Base-by-base conservation (phyloP, 2,888 invertebrate genomes). In the Octonoba sinensis region DNA sequence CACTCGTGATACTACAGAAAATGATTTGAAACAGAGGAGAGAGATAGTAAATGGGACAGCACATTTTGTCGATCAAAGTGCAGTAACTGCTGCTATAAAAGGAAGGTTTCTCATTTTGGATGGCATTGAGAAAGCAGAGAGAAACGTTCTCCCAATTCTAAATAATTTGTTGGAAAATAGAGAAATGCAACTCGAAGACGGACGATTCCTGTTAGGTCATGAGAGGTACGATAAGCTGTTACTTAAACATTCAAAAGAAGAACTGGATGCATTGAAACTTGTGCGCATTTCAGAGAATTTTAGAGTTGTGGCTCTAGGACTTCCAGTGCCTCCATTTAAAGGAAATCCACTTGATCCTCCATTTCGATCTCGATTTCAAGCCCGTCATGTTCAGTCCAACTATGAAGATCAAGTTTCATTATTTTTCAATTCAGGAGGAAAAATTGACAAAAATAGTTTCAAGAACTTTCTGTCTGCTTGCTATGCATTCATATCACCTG, bases 131-230 rank as follows among this genome's bases (percentile, higher is more conserved):
- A 97, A 98, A 88, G 97, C 97, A 0, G 99, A 99, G 88, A 91
- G 98, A 66, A 99, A 99, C 90, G 98, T 99, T 57, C 90, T 99
- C 82, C 98, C 98, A 49, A 95, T 99, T 65, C 90, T 99, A 56
- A 99, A 99, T 89, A 99, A 99, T 90, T 91, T 99, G 73, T 90
- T 99, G 71, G 98, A 99, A 90, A 99, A 99, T 89, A 91, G 98
- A 76, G 99, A 99, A 90, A 98, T 99, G 97, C 96, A 98, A 89
- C 90, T 99, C 83, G 98, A 99, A 90, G 98, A 98, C 90, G 99
- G 99, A 0, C 91, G 97, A 86, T 95, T 98, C 88, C 90, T 99
- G 54, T 94, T 99, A 88, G 93, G 96, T 0, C 93, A 96, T 12
- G 90, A 92, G 3, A 92, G 96, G 90, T 99, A 96, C 87, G 97